phyloP scores from a whole-genome alignment of 2,888 invertebrate species.

The Empis livida region DNA sequence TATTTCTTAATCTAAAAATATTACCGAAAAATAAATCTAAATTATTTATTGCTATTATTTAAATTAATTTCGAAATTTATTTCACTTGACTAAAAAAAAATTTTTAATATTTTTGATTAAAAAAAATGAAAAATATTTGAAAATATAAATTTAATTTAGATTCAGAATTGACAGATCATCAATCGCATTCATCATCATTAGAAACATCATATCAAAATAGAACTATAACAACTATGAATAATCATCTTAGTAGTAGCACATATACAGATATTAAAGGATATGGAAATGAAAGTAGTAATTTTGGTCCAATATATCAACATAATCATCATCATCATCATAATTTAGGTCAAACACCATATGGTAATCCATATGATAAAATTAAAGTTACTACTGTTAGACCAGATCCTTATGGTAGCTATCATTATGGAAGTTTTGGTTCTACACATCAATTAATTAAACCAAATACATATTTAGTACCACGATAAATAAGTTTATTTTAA shows the following conservation, averaged over 20 bases:
- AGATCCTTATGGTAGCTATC: constrained; percentile 30
- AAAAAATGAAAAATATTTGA: no score
- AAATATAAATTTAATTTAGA: constrained; percentile 9
- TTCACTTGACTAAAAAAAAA: no score
- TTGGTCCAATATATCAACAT: constrained; percentile 36
- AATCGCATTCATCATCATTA: constrained; percentile 7
- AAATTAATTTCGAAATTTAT: no score
- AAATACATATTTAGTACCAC: no score
- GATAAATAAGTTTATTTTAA: no score
- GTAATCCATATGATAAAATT: constrained; percentile 34
- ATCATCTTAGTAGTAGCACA: no score
- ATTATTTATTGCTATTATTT: no score
- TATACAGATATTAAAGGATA: no score
- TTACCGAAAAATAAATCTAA: no score
- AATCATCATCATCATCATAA: constrained; percentile 24
- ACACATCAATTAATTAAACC: constrained; percentile 11
- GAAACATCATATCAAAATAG: background rate
- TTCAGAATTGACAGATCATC: constrained; percentile 10
- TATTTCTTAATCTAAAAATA: no score
- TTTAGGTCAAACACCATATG: constrained; percentile 21
- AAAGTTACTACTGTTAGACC: constrained; percentile 21
- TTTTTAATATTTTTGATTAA: no score
- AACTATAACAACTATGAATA: no score
- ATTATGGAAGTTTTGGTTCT: constrained; percentile 2
- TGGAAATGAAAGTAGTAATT: constrained; percentile 29